Percentiles rank a stretch among this genome's conserved stretches.
phyloP scores from a whole-genome alignment of 2,888 invertebrate genomes.

The Sarcophaga caerulescens region DNA sequence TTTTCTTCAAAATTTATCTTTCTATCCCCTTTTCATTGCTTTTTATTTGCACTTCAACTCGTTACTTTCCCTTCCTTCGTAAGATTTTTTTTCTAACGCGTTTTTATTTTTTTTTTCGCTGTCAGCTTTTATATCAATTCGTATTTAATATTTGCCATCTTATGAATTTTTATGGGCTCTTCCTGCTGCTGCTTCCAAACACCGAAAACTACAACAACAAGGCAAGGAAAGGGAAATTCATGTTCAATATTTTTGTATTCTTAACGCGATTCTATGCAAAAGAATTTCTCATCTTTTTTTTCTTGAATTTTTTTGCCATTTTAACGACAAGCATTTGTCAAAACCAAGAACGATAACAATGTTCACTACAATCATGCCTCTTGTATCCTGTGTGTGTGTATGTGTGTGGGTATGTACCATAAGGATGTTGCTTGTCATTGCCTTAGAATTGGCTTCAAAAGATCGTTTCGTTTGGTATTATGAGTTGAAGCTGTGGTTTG shows the following conservation, averaged over 20 bases:
- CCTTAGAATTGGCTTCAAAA: background rate
- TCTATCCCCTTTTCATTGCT: slow-evolving; percentile 5
- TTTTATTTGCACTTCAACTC: slow-evolving; percentile 20
- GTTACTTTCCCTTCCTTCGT: background rate
- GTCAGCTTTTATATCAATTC: background rate
- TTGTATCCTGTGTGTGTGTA: background rate
- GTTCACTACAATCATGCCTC: slow-evolving; percentile 50
- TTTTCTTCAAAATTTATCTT: slow-evolving; percentile 28
- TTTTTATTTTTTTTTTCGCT: background rate
- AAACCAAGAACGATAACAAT: slow-evolving; percentile 59
- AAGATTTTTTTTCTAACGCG: background rate
- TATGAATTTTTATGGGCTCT: slow-evolving; percentile 7
- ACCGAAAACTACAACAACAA: slow-evolving; percentile 4
- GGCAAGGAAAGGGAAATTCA: slow-evolving; percentile 19
- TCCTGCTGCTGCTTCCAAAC: background rate
- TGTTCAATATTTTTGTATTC: slow-evolving; percentile 63
- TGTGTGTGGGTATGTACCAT: background rate
- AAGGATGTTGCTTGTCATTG: slow-evolving; percentile 33
- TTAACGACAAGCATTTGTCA: slow-evolving; percentile 66
- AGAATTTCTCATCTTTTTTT: slow-evolving; percentile 2
- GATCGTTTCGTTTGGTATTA: background rate
- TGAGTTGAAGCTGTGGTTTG: background rate
- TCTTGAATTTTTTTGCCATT: slow-evolving; percentile 10
- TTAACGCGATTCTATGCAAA: slow-evolving; percentile 57
- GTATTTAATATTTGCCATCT: background rate